A percentile compares a stretch with the other conserved stretches of the same genome.
Conservation (phyloP, 2,888 invertebrate genomes). For the Mesorhabditis belari region DNA sequence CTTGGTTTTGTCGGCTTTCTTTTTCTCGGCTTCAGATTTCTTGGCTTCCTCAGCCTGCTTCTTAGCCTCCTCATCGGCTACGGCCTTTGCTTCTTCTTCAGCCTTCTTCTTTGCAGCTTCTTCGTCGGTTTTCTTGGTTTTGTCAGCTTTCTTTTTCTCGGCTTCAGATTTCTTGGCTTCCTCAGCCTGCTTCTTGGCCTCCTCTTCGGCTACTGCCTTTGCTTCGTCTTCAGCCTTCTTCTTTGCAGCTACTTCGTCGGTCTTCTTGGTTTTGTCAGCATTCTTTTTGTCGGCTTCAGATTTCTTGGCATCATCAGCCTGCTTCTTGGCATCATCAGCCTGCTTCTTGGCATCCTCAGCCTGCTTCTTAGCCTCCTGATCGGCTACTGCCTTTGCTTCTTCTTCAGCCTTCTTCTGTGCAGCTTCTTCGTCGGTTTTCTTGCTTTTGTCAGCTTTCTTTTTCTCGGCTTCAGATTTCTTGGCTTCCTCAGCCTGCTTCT, state of each 20-base stretch:
- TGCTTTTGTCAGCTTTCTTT: background rate
- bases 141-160: background rate
- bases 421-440: background rate
- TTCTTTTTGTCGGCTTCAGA: background rate
- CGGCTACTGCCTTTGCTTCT: background rate
- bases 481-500: background rate
- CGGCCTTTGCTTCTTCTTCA: background rate
- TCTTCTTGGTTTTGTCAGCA: background rate
- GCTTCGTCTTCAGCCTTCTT: background rate
- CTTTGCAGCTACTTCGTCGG: background rate
- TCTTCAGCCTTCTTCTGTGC: background rate
- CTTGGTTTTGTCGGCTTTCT: background rate
- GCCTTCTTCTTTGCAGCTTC: background rate
- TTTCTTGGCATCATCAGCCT: no score
- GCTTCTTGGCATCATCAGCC: background rate
- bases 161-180: background rate
- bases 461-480: background rate
- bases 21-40: no score
- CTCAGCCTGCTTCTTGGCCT: background rate
- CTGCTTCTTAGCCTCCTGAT: no score
- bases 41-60: background rate
- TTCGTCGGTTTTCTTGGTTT: no score
- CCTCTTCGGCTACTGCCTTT: background rate
- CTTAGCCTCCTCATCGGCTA: background rate
- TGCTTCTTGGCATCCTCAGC: background rate